Conservation (phyloP, 2,888 invertebrate species). For the Lumbricus terrestris region DNA sequence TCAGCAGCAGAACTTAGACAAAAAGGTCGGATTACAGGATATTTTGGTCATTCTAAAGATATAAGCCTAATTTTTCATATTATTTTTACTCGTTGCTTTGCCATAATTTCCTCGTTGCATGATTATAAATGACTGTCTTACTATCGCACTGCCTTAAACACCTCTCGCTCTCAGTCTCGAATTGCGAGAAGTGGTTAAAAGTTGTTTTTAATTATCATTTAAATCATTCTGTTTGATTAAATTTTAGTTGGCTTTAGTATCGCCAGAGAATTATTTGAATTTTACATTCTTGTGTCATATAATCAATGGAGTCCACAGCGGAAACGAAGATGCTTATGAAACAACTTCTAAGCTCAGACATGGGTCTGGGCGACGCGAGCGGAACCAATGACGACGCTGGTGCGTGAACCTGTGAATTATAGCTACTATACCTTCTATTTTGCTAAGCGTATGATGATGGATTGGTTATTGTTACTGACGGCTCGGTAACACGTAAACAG, state of each 20-base stretch:
- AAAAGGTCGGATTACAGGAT: too few species aligned
- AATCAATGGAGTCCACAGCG: background rate
- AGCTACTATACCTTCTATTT: background rate
- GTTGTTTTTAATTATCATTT: constrained; percentile 3
- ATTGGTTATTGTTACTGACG: too few species aligned
- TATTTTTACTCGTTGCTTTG: too few species aligned
- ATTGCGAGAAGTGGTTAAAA: constrained; percentile 3
- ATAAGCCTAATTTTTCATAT: too few species aligned
- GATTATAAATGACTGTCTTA: background rate
- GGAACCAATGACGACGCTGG: background rate
- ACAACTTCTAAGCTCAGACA: background rate
- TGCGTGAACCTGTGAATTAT: background rate
- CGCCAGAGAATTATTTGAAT: background rate
- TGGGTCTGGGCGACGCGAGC: background rate
- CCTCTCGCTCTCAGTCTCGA: background rate
- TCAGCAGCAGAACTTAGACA: background rate
- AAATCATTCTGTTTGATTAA: background rate
- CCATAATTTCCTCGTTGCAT: too few species aligned
- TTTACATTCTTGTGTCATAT: background rate
- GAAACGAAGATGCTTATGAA: background rate
- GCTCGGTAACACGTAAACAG: too few species aligned
- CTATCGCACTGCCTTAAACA: background rate
- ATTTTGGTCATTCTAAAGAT: too few species aligned
- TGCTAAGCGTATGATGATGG: background rate
- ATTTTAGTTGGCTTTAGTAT: background rate